Conservation (phyloP, 2,113 vertebrate species). For the Ictalurus furcatus region DNA sequence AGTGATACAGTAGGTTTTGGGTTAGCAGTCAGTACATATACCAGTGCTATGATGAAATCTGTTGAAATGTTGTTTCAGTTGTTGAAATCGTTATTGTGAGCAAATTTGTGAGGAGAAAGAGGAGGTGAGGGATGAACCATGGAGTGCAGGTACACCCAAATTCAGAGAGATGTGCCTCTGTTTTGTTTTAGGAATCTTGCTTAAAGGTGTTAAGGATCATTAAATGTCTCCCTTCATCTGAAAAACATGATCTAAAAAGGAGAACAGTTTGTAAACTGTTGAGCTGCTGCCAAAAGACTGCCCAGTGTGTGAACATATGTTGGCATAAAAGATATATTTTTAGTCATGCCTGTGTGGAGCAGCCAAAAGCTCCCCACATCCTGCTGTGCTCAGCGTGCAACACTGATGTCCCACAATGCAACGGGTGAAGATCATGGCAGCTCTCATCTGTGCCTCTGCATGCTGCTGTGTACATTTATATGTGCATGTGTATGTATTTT, state of each 20-base stretch:
- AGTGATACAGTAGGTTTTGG: slow-evolving; percentile 30
- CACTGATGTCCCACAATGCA: slow-evolving; percentile 40
- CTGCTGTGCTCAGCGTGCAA: slow-evolving; percentile 10
- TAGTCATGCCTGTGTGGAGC: slow-evolving; percentile 32
- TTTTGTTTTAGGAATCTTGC: background rate
- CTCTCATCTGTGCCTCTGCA: slow-evolving; percentile 37
- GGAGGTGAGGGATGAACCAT: background rate
- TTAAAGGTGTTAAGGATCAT: slow-evolving; percentile 17
- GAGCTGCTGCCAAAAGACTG: slow-evolving; percentile 33
- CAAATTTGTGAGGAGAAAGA: background rate
- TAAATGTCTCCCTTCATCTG: background rate
- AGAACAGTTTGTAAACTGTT: slow-evolving; percentile 29
- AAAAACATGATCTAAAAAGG: slow-evolving; percentile 6
- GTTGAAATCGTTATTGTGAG: slow-evolving; percentile 33
- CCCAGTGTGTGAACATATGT: slow-evolving; percentile 51
- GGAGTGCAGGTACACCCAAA: background rate
- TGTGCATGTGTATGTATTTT: background rate
- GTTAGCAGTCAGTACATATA: slow-evolving; percentile 18
- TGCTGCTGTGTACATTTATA: slow-evolving; percentile 25
- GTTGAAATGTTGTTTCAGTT: slow-evolving; percentile 40
- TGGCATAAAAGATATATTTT: slow-evolving; percentile 50
- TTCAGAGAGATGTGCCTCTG: background rate
- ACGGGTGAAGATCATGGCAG: slow-evolving; percentile 22
- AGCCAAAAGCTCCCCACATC: slow-evolving; percentile 34
- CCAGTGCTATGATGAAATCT: slow-evolving; percentile 48